Percentiles rank a stretch among this genome's conserved stretches.
These are phyloP conservation scores for Sebastolobus alascanus DNA, from an alignment of 2,797 vertebrate species.

Conservation along the genomic window DNA sequence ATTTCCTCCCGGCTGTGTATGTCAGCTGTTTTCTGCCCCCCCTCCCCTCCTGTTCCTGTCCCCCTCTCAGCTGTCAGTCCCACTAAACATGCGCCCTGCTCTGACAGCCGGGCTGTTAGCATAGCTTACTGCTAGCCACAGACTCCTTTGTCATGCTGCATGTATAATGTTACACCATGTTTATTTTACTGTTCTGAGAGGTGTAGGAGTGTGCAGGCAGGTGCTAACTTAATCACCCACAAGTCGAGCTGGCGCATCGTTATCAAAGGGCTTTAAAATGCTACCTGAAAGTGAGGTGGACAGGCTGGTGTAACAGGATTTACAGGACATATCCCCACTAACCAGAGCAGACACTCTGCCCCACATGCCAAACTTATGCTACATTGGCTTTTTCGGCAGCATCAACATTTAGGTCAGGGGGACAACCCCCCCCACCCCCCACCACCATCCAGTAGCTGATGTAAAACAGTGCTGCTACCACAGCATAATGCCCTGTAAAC, in stretches of 20 bases:
- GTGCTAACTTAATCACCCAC: neutral
- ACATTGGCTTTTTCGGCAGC: slow-evolving; percentile 33
- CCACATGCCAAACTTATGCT: slow-evolving; percentile 46
- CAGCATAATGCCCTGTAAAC: neutral
- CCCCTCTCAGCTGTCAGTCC: slow-evolving; percentile 78
- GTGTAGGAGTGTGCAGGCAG: no score
- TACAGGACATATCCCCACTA: slow-evolving; percentile 65
- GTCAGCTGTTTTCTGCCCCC: slow-evolving; percentile 64
- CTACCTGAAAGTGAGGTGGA: slow-evolving; percentile 49
- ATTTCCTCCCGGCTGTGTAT: slow-evolving; percentile 24
- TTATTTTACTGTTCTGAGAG: neutral
- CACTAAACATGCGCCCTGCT: slow-evolving; percentile 63
- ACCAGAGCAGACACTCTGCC: slow-evolving; percentile 37
- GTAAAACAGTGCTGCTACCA: neutral
- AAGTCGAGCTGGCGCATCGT: neutral
- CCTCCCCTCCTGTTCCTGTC: slow-evolving; percentile 10
- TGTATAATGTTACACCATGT: neutral
- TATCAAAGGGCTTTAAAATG: slow-evolving; percentile 32
- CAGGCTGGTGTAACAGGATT: slow-evolving; percentile 83
- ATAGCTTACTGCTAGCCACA: slow-evolving; percentile 50
- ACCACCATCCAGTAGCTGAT: neutral
- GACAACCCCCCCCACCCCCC: slow-evolving; percentile 6
- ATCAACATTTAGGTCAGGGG: slow-evolving; percentile 31
- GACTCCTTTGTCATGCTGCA: slow-evolving; percentile 68
- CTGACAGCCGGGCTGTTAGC: slow-evolving; percentile 72